A percentile compares a stretch with the other conserved stretches of the same genome.
Conservation (phyloP, 1,140 invertebrate genomes). For the Trachymyrmex septentrionalis region DNA sequence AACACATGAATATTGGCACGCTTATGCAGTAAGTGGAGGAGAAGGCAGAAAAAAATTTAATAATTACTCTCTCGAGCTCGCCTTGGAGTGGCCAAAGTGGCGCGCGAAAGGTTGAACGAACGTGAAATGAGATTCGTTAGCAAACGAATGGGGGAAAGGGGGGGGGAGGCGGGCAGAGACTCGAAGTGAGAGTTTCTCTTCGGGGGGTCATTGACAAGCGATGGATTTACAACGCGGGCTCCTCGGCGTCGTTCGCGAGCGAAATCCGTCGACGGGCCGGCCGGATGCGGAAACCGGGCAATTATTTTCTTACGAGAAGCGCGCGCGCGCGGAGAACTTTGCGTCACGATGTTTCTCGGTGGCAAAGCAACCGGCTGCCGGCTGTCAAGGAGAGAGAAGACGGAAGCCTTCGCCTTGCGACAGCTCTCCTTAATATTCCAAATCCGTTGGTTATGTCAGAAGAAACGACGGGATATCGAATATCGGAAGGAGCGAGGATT, state of each 20-base stretch:
- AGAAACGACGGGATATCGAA: not conserved
- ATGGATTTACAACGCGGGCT: constrained; percentile 60
- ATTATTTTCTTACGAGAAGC: constrained; percentile 56
- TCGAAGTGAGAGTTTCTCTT: constrained; percentile 70
- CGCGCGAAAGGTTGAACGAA: constrained; percentile 44
- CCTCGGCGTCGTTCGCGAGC: constrained; percentile 31
- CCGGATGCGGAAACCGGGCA: constrained; percentile 54
- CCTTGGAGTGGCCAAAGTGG: not conserved
- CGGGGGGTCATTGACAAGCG: constrained; percentile 72
- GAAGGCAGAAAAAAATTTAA: not conserved
- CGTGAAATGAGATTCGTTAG: constrained; percentile 47
- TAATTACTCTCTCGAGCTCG: not conserved
- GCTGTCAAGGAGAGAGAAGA: not conserved
- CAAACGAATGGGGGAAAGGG: not conserved
- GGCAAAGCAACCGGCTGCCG: constrained; percentile 31
- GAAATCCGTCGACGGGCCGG: constrained; percentile 30
- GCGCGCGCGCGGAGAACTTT: constrained; percentile 10
- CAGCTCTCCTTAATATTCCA: not conserved
- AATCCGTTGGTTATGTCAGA: not conserved
- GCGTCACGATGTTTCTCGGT: constrained; percentile 20
- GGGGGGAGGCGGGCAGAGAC: not conserved
- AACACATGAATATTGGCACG: not conserved
- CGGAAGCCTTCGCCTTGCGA: not conserved
- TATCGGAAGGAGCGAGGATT: not conserved
- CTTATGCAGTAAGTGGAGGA: not conserved